Evolutionary conservation across 2,888 invertebrate species (phyloP), one percentile per base, ranked within the genome.

Genomic region (Caenorhabditis japonica): DNA sequence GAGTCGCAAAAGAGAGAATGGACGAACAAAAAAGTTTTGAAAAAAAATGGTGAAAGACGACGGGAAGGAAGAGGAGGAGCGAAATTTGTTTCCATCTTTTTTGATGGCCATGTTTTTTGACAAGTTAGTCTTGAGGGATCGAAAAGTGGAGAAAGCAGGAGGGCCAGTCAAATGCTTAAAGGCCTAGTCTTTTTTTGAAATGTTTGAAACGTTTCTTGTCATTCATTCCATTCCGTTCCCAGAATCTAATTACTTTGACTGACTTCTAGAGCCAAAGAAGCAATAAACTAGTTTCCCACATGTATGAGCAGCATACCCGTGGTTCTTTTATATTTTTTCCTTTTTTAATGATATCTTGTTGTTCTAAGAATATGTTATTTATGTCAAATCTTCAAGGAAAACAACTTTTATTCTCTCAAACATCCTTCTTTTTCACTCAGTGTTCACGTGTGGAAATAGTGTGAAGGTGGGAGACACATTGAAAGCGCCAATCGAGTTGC

Each of bases 1-100:
- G 64, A 58, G 61, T 64, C 64, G 59, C 69, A 70, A 60, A 71
- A 71, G 44, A 61, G 52, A 62, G 62, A 62, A 56, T 71, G 56
- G 62, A 53, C 46, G 55, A 64, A 58, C 55, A 71, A 64, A 53
- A 62, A 51, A 71, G 46, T 46, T 47, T 51, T 49, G 2, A 34
- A 51, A 64, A 51, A 71, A 69, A 51, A 62, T 51, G 58, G 56
- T 62, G 51, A 62, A 58, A 62, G 53, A 36, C 52, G 59, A 36
- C 13, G 21, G 5, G 59, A 47, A 47, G 46, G 43, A 30, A 19
- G 27, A 5, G 59, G 47, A 47, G 52, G 49, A 23, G 46, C 39
- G 41, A 69, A 60, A 60, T 69, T 66, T 66, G 66, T 66, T 66
- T 56, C 56, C 56, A 66, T 66, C 66, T 66, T 56, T 52, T 66